Conservation (phyloP, 2,888 invertebrate genomes). For the Torymus aiolomorphi region DNA sequence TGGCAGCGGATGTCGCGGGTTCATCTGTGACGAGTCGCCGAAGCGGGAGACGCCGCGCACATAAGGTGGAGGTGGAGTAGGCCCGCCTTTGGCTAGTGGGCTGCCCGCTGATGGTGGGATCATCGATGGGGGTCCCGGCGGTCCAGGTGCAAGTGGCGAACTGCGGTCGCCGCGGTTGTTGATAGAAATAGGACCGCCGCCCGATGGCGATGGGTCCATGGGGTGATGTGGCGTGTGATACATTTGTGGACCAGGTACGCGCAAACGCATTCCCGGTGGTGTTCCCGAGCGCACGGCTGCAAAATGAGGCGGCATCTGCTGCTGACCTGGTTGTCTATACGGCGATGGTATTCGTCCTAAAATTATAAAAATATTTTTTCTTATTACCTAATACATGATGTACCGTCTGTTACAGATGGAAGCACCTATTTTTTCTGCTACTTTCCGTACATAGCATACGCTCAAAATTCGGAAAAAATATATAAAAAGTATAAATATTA, state of each 20-base stretch:
- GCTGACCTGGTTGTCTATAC: slow-evolving; percentile 68
- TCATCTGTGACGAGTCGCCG: slow-evolving; percentile 62
- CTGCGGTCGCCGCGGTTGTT: slow-evolving; percentile 67
- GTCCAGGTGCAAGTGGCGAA: slow-evolving; percentile 71
- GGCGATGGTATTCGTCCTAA: slow-evolving; percentile 71
- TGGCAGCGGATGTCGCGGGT: slow-evolving; percentile 69
- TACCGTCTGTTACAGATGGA: no score
- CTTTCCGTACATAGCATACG: no score
- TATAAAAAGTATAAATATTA: no score
- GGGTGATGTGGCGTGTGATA: slow-evolving; percentile 77
- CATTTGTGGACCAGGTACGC: slow-evolving; percentile 72
- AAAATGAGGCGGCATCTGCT: slow-evolving; percentile 70
- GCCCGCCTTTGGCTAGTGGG: slow-evolving; percentile 71
- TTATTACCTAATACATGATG: no score
- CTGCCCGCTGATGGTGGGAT: slow-evolving; percentile 68
- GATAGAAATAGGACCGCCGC: slow-evolving; percentile 77
- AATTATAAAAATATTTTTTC: background rate
- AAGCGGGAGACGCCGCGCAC: slow-evolving; percentile 71
- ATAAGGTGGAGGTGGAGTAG: slow-evolving; percentile 73
- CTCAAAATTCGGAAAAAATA: no score
- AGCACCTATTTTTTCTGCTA: no score
- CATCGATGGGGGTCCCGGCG: slow-evolving; percentile 61
- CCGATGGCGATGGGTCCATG: slow-evolving; percentile 78
- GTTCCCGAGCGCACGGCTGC: slow-evolving; percentile 70
- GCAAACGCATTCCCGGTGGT: slow-evolving; percentile 73